Percentiles rank a stretch among this genome's conserved stretches.
Evolutionary conservation across 2,113 vertebrate species (phyloP).

Genomic region (Gnathonemus echidnorhynchus): DNA sequence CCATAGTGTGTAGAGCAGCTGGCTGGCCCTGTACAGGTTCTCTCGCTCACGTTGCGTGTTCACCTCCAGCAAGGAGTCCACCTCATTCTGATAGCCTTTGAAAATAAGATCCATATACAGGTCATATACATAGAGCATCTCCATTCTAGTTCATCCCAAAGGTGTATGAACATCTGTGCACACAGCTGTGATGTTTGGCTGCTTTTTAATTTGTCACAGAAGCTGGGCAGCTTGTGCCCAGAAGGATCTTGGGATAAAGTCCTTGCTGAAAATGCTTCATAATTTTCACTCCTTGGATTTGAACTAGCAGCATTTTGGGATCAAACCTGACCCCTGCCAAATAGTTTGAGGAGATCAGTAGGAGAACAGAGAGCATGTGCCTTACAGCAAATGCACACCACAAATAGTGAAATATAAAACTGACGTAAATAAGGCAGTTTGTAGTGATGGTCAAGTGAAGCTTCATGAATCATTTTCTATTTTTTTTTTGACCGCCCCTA

Average conservation of each 20-base stretch:
- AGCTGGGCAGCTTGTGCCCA: no score
- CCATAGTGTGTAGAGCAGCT: conserved; percentile 68
- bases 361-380: neutral
- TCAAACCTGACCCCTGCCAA: neutral
- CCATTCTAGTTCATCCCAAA: no score
- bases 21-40: conserved; percentile 62
- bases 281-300: neutral
- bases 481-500: neutral
- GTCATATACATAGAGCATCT: no score
- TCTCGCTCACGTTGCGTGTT: conserved; percentile 69
- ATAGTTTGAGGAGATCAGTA: neutral
- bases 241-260: neutral
- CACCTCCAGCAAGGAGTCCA: conserved; percentile 72
- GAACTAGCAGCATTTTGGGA: neutral
- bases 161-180: neutral
- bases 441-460: no score
- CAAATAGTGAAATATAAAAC: neutral
- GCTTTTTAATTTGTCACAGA: neutral
- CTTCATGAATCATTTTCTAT: no score
- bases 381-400: neutral
- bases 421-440: neutral
- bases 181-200: neutral
- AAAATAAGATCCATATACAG: neutral
- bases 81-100: conserved; percentile 83
- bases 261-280: neutral